Base-by-base conservation (phyloP, 2,888 invertebrate genomes). In the Linnaemya tessellans region DNA sequence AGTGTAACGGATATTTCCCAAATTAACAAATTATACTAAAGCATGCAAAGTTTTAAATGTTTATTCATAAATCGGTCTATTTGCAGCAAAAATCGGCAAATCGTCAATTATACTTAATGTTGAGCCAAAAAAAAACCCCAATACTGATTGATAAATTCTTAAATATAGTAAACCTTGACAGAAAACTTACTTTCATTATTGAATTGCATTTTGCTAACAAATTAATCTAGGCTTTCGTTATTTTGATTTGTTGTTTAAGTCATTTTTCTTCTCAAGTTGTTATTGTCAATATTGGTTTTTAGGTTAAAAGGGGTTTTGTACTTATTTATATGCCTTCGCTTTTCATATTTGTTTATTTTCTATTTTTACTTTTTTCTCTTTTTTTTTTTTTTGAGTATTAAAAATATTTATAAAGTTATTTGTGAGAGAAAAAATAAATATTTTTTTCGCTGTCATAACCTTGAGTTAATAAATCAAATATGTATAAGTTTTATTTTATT, bases 401-500 rank as follows among this genome's bases (percentile, higher is more conserved):
- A 67, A 38, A 62, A 49, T 74, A 62, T 60, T 30, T 41, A 65
- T 56, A 46, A 30, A 46, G n/a, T 58, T 64, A 58, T 62, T 49
- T 49, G 51, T 35, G 13, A 43, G 43, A 30, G 30, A 65, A 71
- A n/a, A 20, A 10, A 1, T 8, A 51, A 10, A 20, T 10, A 9
- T 71, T 46, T 65, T n/a, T 68, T 68, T 38, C 58, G 11, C 70
- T 79, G 70, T 62, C 77, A 80, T 70, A 85, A 82, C 84, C 81
- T 82, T 81, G 73, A 81, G 73, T 78, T 79, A 64, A 82, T 85
- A 85, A 85, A 85, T 85, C 85, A 85, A 56, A 68, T 75, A 30
- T 30, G 2, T 30, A 79, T 60, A 79, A 77, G 58, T 77, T 82
- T 62, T 74, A 46, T 56, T 60, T 54, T 49, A 7, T 10, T 65